These are phyloP conservation scores for Hylaeus anthracinus DNA, from an alignment of 1,140 invertebrate species.

Conservation along the genomic window DNA sequence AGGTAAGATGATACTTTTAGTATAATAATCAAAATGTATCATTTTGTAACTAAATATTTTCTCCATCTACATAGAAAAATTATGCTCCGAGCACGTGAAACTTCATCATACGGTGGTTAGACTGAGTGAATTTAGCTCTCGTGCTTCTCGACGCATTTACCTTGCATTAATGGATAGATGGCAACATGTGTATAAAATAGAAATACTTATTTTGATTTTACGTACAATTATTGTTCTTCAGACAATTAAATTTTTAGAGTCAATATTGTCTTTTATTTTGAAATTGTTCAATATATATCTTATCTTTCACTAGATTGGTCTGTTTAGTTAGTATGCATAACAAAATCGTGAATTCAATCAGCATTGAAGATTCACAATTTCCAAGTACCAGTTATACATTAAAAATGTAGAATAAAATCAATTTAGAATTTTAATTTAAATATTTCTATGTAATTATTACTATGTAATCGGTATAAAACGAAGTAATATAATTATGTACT, in stretches of 20 bases:
- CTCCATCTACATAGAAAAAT: conserved; percentile 54
- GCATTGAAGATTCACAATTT: too few relatives aligned
- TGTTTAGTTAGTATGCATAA: too few relatives aligned
- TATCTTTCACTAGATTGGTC: conserved; percentile 32
- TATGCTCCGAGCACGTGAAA: conserved; percentile 71
- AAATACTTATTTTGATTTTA: conserved; percentile 71
- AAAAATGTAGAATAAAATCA: too few relatives aligned
- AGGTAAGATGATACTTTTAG: conserved; percentile 51
- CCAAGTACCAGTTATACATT: too few relatives aligned
- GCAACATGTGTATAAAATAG: conserved; percentile 74
- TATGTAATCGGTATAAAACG: too few relatives aligned
- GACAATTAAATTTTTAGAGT: conserved; percentile 63
- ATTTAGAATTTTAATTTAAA: too few relatives aligned
- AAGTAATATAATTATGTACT: too few relatives aligned
- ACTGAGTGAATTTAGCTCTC: conserved; percentile 70
- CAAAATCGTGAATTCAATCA: too few relatives aligned
- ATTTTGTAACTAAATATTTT: conserved; percentile 8
- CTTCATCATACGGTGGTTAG: conserved; percentile 73
- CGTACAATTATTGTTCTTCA: conserved; percentile 68
- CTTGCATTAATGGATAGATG: conserved; percentile 68
- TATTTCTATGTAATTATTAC: too few relatives aligned
- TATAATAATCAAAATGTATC: background rate
- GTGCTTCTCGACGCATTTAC: conserved; percentile 69
- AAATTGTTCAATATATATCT: conserved; percentile 62
- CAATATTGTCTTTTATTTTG: conserved; percentile 59